These are phyloP conservation scores for Forbesichthys papilliferus DNA, from an alignment of 2,113 vertebrate species.

Conservation along the genomic window DNA sequence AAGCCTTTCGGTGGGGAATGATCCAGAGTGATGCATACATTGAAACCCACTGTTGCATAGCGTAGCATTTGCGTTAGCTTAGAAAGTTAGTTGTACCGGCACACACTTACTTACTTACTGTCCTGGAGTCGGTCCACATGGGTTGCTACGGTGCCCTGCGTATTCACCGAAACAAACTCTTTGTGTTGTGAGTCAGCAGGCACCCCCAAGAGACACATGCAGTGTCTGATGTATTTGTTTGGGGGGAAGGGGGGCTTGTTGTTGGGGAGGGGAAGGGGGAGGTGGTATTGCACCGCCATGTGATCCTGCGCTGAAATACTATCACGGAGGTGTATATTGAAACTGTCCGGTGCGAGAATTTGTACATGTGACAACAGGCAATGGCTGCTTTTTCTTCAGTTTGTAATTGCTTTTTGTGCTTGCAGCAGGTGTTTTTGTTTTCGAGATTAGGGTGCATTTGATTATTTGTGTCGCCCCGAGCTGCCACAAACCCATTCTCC, in stretches of 20 bases:
- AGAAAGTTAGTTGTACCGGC: no score
- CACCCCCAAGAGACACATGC: constrained; percentile 34
- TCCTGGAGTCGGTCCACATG: constrained; percentile 34
- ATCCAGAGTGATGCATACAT: no score
- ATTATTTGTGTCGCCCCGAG: constrained; percentile 19
- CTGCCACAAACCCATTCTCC: constrained; percentile 8
- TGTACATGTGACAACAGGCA: not conserved
- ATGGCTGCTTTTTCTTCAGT: constrained; percentile 4
- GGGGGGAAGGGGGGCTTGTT: constrained; percentile 24
- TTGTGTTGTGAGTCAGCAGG: constrained; percentile 71
- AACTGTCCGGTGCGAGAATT: constrained; percentile 9
- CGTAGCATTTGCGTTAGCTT: no score
- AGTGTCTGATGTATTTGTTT: constrained; percentile 44
- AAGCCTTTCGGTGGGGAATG: no score
- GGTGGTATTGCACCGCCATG: constrained; percentile 25
- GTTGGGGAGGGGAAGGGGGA: constrained; percentile 38
- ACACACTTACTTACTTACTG: constrained; percentile 2
- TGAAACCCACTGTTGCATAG: no score
- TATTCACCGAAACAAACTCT: not conserved
- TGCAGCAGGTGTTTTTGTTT: constrained; percentile 11
- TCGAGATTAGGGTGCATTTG: constrained; percentile 25
- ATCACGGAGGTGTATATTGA: constrained; percentile 31
- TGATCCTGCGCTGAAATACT: constrained; percentile 53
- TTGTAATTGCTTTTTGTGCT: not conserved
- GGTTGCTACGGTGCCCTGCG: constrained; percentile 28